phyloP scores from a whole-genome alignment of 2,113 vertebrate species.

The Ceyx melanurus region DNA sequence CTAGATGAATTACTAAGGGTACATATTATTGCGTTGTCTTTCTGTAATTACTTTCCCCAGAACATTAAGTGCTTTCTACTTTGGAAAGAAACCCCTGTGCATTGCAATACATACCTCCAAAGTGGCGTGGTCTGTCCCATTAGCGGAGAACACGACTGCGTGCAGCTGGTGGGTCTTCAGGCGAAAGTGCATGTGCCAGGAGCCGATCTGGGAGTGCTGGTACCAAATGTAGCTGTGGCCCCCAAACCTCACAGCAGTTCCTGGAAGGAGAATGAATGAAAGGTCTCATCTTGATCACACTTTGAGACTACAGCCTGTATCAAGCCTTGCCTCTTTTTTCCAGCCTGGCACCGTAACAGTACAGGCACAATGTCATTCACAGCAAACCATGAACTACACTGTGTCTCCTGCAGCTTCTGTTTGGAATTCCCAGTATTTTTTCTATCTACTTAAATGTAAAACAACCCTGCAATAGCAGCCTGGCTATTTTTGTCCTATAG shows the following conservation, averaged over 20 bases:
- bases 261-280: constrained; percentile 64
- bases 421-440: neutral
- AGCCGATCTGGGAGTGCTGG: constrained; percentile 60
- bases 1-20: neutral
- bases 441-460: neutral
- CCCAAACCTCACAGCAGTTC: constrained; percentile 83
- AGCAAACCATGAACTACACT: neutral
- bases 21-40: neutral
- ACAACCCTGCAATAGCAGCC: neutral
- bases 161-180: constrained; percentile 84
- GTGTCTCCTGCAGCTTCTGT: neutral
- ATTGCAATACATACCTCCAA: constrained; percentile 79
- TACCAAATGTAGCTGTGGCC: constrained; percentile 85
- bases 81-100: neutral
- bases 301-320: neutral
- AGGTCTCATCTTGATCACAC: neutral
- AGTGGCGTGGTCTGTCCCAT: constrained; percentile 73
- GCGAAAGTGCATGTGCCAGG: constrained; percentile 80
- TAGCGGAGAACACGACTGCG: constrained; percentile 74
- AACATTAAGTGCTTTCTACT: neutral
- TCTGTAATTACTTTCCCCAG: neutral
- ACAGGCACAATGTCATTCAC: neutral
- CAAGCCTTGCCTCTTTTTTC: neutral
- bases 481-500: neutral
- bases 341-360: neutral